Evolutionary conservation across 2,888 invertebrate genomes (phyloP), one percentile per base, ranked within the genome.

Genomic region (Chironomus riparius): DNA sequence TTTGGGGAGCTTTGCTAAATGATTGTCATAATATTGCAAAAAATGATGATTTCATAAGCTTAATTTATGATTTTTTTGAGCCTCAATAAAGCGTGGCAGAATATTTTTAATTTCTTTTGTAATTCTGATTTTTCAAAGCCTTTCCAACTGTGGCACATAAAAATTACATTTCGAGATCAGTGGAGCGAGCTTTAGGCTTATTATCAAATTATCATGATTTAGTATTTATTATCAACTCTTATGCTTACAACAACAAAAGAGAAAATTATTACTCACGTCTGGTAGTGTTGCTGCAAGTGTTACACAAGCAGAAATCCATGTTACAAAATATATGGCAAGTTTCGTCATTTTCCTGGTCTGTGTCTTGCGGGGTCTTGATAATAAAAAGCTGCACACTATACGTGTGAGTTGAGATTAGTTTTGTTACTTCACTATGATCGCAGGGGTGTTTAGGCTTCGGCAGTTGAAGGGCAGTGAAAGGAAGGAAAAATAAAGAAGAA

Each of bases 271-370:
- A 74, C 74, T 74, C 68, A 74, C 74, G 48, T 74, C 74, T 22
- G 74, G 68, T 48, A 68, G 47, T 38, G 74, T 28, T 68, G 74
- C 47, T 47, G 73, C 65, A 62, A 73, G 28, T 47, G 62, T 74
- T 65, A 48, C 22, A 74, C 74, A 74, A 74, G 65, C 50, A 56
- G 62, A 74, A 68, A 74, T 74, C 74, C 74, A 74, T 65, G 74
- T 74, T 68, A 74, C 38, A 65, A 74, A 68, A 74, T 74, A 74
- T 68, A 74, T 65, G 74, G 68, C 74, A 65, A 74, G 68, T 68
- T 74, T 74, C 74, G 74, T 74, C 74, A 74, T 74, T 74, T 74
- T 68, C 68, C 74, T 68, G 74, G 50, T 74, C 47, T 47, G 73
- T 15, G 22, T 22, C 24, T 70, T 24, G 62, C 48, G 47, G 70